Evolutionary conservation across 2,797 vertebrate species (phyloP).

Genomic region (Cynopterus sphinx): DNA sequence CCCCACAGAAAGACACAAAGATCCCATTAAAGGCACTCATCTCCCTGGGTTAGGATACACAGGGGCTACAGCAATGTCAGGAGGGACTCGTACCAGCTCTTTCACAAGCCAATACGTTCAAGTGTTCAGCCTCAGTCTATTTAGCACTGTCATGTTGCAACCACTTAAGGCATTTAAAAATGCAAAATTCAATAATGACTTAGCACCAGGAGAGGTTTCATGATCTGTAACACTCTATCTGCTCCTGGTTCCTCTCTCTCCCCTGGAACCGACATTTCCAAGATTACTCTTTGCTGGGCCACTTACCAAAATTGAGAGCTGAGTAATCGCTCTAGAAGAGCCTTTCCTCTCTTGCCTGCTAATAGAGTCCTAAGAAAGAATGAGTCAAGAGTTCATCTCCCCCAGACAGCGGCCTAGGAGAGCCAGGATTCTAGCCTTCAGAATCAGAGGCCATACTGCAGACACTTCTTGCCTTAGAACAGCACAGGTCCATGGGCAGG

Average conservation of each 20-base stretch:
- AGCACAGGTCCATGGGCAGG: background rate
- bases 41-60: background rate
- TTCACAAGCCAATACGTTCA: background rate
- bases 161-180: slow-evolving; percentile 46
- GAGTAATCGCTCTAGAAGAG: slow-evolving; percentile 29
- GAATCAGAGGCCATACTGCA: background rate
- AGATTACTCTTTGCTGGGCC: slow-evolving; percentile 41
- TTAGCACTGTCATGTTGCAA: background rate
- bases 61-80: background rate
- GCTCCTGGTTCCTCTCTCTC: background rate
- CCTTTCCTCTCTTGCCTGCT: background rate
- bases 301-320: slow-evolving; percentile 56
- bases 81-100: background rate
- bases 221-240: background rate
- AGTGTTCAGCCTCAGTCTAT: slow-evolving; percentile 15
- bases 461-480: background rate
- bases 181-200: background rate
- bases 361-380: slow-evolving; percentile 1
- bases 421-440: background rate
- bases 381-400: slow-evolving; percentile 6
- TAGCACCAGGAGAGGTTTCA: background rate
- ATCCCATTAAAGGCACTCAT: background rate
- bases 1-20: background rate
- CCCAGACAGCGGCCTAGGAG: background rate
- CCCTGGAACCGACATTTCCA: background rate